Evolutionary conservation across 2,113 vertebrate genomes (phyloP), one percentile per base, ranked within the genome.

Genomic region (Marmota flaviventris): DNA sequence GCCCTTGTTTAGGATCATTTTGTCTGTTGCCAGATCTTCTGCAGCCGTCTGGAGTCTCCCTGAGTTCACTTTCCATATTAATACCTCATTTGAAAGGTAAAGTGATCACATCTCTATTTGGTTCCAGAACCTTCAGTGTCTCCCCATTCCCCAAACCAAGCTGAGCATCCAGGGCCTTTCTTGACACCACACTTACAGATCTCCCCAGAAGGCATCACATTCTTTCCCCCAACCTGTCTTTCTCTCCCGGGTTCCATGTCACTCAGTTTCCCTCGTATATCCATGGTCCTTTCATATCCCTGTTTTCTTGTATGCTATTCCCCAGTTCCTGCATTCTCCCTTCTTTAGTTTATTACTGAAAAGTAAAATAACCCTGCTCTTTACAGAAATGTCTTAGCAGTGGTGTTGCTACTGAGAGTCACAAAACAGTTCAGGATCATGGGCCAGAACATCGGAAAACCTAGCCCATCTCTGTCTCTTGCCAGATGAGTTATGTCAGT

Each of bases 121-220:
- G 63, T 94, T 92, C 75, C 45, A 25, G 95, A 85, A 53, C 7
- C 25, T 82, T 73, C 81, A 8, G 20, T 34, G 37, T 72, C 10
- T 88, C 29, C 4, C 24, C 9, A n/a, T 90, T 90, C 25, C 17
- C 8, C 0, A 51, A 90, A 84, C 16, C 12, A 73, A 2, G 8
- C 45, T 34, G 22, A 34, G 27, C 34, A 61, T 61, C 9, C 10
- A 77, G 45, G 34, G 9, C n/a, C 73, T 4, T 69, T 69, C 29
- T 25, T 18, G 17, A 86, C 22, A 29, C 10, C 6, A 32, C 7
- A 61, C 13, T 34, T 13, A 27, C 48, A 37, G 29, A 8, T 67
- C n/a, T 69, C 25, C 16, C 24, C 25, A 4, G 67, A 13, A 2
- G 5, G 25, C 51, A 1, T 45, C 25, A 14, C 22, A 22, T 69